A percentile compares a stretch with the other conserved stretches of the same genome.
These are phyloP conservation scores for Clitarchus hookeri DNA, from an alignment of 2,888 invertebrate genomes.

Conservation along the genomic window DNA sequence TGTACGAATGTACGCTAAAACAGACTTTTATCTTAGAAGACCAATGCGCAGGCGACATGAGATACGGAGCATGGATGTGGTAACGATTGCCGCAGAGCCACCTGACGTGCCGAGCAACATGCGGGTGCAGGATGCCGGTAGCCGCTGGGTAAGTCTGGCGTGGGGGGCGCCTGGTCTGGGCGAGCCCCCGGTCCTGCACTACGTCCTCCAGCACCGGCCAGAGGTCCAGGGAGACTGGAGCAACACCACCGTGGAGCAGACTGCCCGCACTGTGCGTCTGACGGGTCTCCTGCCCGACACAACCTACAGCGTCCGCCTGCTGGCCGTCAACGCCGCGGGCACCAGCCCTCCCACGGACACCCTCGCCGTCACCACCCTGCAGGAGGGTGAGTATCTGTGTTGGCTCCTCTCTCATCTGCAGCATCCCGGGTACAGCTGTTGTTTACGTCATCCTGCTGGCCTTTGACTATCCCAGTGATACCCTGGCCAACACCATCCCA, in stretches of 20 bases:
- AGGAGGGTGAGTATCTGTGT: conserved; percentile 35
- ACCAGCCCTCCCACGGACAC: conserved; percentile 46
- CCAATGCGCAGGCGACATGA: too few species aligned
- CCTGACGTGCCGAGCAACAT: conserved; percentile 55
- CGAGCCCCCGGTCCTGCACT: conserved; percentile 51
- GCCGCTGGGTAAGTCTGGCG: conserved; percentile 53
- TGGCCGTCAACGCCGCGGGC: conserved; percentile 63
- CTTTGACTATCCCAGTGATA: conserved; percentile 50
- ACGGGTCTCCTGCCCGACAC: conserved; percentile 62
- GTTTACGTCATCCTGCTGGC: too few species aligned
- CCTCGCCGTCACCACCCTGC: conserved; percentile 43
- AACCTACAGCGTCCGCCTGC: conserved; percentile 61
- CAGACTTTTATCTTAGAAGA: too few species aligned
- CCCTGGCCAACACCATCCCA: conserved; percentile 43
- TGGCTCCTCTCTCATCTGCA: too few species aligned
- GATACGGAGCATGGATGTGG: too few species aligned
- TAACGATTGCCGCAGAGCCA: conserved; percentile 50
- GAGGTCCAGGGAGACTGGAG: conserved; percentile 42
- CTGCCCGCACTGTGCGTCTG: conserved; percentile 53
- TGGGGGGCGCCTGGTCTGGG: conserved; percentile 55
- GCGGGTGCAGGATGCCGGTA: conserved; percentile 52
- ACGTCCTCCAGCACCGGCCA: conserved; percentile 54
- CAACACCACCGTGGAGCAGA: conserved; percentile 52
- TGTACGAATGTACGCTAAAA: too few species aligned
- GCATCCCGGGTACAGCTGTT: too few species aligned